Conservation (phyloP, 2,113 vertebrate species). For the Oriolus oriolus region DNA sequence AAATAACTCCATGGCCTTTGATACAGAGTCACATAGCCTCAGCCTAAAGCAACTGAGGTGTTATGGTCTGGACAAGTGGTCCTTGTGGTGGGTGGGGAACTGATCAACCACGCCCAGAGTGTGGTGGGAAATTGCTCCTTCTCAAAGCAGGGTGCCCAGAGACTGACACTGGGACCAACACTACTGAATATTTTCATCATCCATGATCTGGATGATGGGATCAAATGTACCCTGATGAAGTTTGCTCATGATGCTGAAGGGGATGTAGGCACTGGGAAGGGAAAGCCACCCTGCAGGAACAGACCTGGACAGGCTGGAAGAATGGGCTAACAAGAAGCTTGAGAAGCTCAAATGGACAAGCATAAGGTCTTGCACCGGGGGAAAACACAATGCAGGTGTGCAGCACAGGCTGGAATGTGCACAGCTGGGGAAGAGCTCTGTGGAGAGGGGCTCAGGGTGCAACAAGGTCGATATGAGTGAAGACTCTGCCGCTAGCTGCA, state of each 20-base stretch:
- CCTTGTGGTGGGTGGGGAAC: neutral
- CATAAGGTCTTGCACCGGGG: neutral
- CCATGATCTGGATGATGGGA: neutral
- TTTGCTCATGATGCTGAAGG: neutral
- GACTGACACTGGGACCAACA: too few relatives aligned
- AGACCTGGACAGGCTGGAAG: neutral
- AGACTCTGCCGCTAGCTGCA: neutral
- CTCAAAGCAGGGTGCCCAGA: neutral
- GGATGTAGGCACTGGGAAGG: neutral
- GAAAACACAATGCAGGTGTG: neutral
- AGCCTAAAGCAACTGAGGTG: neutral
- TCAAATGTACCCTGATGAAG: neutral
- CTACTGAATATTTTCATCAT: neutral
- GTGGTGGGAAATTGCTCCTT: neutral
- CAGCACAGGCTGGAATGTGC: neutral
- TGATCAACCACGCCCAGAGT: fast-evolving
- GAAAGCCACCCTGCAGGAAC: neutral
- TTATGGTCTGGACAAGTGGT: neutral
- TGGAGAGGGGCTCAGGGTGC: too few relatives aligned
- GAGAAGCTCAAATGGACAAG: neutral
- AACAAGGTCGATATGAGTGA: neutral
- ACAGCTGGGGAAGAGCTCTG: neutral
- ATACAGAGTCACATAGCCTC: too few relatives aligned
- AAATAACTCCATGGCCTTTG: fast-evolving
- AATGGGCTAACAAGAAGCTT: neutral